Evolutionary conservation across 2,113 vertebrate genomes (phyloP).

Genomic region (Oryzias celebensis): DNA sequence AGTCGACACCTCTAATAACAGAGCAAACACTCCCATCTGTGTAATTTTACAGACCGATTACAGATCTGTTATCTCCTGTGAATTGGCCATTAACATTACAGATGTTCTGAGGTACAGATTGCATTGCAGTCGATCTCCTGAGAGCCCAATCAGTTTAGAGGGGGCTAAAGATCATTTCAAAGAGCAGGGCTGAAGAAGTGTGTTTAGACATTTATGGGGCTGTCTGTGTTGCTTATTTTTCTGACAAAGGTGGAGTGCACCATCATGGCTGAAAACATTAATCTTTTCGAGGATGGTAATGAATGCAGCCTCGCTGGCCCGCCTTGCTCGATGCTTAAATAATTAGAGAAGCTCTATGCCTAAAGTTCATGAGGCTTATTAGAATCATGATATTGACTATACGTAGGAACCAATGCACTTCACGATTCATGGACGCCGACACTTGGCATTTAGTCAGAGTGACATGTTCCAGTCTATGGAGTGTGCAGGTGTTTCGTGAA

Average conservation of each 20-base stretch:
- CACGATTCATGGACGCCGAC: constrained; percentile 34
- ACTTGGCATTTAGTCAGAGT: constrained; percentile 50
- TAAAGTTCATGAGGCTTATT: constrained; percentile 58
- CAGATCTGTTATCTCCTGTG: constrained; percentile 36
- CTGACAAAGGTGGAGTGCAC: constrained; percentile 1
- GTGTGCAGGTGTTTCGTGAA: constrained; percentile 24
- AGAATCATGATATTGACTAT: constrained; percentile 31
- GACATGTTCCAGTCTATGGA: constrained; percentile 19
- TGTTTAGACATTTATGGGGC: constrained; percentile 6
- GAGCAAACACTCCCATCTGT: constrained; percentile 39
- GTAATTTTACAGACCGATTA: constrained; percentile 40
- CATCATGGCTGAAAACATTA: constrained; percentile 50
- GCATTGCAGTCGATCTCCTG: constrained; percentile 18
- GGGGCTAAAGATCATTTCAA: constrained; percentile 14
- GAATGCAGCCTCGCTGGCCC: constrained; percentile 44
- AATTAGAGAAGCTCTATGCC: constrained; percentile 48
- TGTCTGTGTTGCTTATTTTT: constrained; percentile 16
- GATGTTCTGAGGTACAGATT: constrained; percentile 29
- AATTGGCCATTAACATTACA: constrained; percentile 45
- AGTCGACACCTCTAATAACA: constrained; percentile 28
- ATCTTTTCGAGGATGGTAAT: constrained; percentile 63
- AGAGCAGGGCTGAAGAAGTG: constrained; percentile 15
- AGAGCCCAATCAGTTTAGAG: constrained; percentile 14
- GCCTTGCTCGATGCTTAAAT: constrained; percentile 61
- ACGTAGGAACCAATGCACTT: constrained; percentile 13